These are phyloP conservation scores for Paguma larvata DNA, from an alignment of 2,797 vertebrate species.

Conservation along the genomic window DNA sequence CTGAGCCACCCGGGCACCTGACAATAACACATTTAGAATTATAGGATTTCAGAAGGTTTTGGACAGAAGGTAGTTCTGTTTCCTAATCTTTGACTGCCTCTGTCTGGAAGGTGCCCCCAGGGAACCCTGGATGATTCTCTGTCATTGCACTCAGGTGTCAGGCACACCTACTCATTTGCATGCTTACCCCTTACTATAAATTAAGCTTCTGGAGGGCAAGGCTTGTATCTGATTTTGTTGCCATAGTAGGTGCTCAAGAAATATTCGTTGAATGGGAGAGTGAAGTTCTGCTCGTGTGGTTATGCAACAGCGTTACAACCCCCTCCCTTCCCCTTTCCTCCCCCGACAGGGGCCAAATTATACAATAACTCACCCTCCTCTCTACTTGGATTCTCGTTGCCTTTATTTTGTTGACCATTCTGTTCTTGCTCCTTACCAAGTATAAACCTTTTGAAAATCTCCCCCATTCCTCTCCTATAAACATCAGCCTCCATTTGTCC, in stretches of 20 bases:
- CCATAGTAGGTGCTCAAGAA: background rate
- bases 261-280: background rate
- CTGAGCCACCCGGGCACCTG: no score
- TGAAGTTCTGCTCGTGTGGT: background rate
- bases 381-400: background rate
- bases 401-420: background rate
- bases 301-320: background rate
- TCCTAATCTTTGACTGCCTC: background rate
- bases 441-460: background rate
- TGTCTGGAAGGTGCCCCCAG: background rate
- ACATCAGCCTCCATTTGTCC: conserved; percentile 22
- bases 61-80: background rate
- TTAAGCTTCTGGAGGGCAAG: background rate
- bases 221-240: background rate
- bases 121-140: background rate
- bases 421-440: background rate
- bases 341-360: background rate
- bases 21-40: background rate
- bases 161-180: no score
- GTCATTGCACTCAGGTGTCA: background rate
- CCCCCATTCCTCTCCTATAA: background rate
- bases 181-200: background rate
- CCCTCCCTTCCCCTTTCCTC: background rate
- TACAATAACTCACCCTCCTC: background rate
- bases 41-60: background rate